Base-by-base conservation (phyloP, 2,113 vertebrate species). In the Erythrolamprus reginae region DNA sequence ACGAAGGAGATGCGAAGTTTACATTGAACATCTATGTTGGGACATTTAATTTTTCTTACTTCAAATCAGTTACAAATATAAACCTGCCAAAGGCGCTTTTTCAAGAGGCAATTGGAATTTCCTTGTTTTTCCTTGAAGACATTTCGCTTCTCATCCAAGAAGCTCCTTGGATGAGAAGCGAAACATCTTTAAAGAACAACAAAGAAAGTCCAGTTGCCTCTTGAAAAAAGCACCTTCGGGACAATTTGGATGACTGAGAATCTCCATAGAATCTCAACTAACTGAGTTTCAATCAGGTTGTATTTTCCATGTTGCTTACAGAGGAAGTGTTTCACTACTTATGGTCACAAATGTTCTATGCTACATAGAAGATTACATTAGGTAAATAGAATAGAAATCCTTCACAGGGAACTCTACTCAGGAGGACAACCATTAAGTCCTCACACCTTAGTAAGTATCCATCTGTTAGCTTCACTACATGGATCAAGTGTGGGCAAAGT, bases 231-330 rank as follows among this genome's bases (percentile, higher is more conserved):
- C 55, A 56, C 23, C 23, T 24, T 56, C 26, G 55, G 55, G 23
- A 56, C 7, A 56, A 61, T 10, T 10, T 61, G 26, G 26, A 61
- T 13, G 28, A 13, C 58, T 61, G 58, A 61, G 28, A 61, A 61
- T 13, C 28, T 61, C 58, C 70, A 77, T 91, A 51, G 33, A 82
- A 84, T 10, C 0, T 24, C 0, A 0, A 1, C 0, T 9, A 88
- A 89, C 13, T 65, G 90, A 52, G 50, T 0, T 17, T 4, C 7
- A 84, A 84, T 26, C 4, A 19, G 3, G 0, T 17, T 0, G 15
- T 21, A 50, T 55, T 15, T 56, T 61, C 70, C 53, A 70, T 28
- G 45, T 55, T 47, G 21, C 7, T 0, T 0, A 84, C 17, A 51
- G 1, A 50, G 17, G 65, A 19, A 19, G 1, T 12, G 1, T 92